phyloP scores from a whole-genome alignment of 2,113 vertebrate species.

The Coptodon rendalli region DNA sequence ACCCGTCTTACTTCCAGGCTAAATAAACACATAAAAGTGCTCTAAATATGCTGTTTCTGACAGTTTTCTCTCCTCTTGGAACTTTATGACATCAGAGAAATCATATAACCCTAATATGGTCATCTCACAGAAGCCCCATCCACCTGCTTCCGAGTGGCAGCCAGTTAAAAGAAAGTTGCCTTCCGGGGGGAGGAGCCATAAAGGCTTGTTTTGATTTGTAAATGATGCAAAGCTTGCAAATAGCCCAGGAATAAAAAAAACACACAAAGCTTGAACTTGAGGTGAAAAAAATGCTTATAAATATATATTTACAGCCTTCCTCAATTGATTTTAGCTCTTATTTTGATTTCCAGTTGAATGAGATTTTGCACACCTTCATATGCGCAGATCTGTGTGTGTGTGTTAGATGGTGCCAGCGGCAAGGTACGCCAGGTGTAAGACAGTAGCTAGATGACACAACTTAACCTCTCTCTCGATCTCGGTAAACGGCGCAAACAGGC shows the following conservation, averaged over 20 bases:
- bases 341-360: neutral
- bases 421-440: conserved; percentile 57
- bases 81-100: neutral
- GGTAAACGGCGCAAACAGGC: conserved; percentile 53
- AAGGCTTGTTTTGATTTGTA: neutral
- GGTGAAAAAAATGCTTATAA: neutral
- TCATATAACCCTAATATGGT: neutral
- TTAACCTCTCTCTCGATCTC: conserved; percentile 57
- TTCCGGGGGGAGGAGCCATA: neutral
- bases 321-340: neutral
- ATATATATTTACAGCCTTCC: neutral
- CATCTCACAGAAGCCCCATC: neutral
- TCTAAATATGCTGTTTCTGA: neutral
- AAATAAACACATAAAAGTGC: neutral
- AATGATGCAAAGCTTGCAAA: neutral
- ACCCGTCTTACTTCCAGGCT: neutral
- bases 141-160: neutral
- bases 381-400: neutral
- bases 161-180: neutral
- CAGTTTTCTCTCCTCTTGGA: neutral
- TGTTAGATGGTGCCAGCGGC: conserved; percentile 18
- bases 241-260: neutral
- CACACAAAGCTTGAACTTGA: neutral
- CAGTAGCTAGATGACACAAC: conserved; percentile 52
- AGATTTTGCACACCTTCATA: conserved; percentile 4